A percentile compares a stretch with the other conserved stretches of the same genome.
These are phyloP conservation scores for Archivesica marissinica DNA, from an alignment of 1,140 invertebrate genomes.

Conservation along the genomic window DNA sequence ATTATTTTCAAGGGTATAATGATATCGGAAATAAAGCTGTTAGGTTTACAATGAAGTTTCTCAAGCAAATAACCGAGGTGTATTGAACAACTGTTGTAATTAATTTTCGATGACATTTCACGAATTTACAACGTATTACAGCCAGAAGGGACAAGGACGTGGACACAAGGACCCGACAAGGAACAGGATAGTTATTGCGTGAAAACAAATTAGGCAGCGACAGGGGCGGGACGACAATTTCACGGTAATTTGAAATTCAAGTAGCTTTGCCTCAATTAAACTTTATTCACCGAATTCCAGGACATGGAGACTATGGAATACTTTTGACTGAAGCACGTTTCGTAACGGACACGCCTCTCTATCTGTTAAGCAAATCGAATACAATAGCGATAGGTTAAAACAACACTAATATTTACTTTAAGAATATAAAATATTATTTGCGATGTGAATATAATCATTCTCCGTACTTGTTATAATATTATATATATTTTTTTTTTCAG, in stretches of 20 bases:
- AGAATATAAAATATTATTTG: too few species aligned
- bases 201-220: constrained; percentile 47
- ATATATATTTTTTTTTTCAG: too few species aligned
- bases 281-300: constrained; percentile 3
- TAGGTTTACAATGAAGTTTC: constrained; percentile 23
- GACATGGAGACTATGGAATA: background rate
- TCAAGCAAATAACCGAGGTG: constrained; percentile 41
- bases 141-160: constrained; percentile 24
- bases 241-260: constrained; percentile 46
- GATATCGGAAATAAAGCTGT: constrained; percentile 55
- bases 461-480: too few species aligned
- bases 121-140: constrained; percentile 53
- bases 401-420: too few species aligned
- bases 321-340: background rate
- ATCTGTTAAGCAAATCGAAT: too few species aligned
- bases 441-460: too few species aligned
- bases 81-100: constrained; percentile 56
- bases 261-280: background rate
- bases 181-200: constrained; percentile 39
- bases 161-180: background rate
- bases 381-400: too few species aligned
- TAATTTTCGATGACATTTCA: constrained; percentile 56
- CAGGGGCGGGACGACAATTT: constrained; percentile 44
- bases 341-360: background rate
- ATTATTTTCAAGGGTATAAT: constrained; percentile 47